Evolutionary conservation across 2,888 invertebrate species (phyloP), one percentile per base, ranked within the genome.

Genomic region (Rutpela maculata): DNA sequence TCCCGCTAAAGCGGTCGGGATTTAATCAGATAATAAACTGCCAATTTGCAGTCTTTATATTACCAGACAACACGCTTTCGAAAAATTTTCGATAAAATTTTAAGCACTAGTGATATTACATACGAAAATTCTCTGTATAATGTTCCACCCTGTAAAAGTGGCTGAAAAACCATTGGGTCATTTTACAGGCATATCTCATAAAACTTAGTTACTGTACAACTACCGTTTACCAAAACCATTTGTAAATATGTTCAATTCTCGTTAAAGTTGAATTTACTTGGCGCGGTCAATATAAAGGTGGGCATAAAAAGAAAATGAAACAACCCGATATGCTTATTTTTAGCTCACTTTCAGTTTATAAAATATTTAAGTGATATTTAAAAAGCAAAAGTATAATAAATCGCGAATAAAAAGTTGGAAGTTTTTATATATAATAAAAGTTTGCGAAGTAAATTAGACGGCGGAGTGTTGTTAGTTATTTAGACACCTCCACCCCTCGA

Each of bases 351-450:
- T 81, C 77, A 77, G 74, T 77, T 70, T 70, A 74, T 77, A 74
- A 72, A 77, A 77, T 77, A 77, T 77, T 77, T 77, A 74, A 77
- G 69, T 66, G 77, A 69, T 74, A 77, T 78, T 79, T 75, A 77
- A 75, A 72, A 80, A 79, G 80, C 69, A 80, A 79, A 80, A 82
- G 81, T 81, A 72, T 72, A 82, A 82, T 82, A 82, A 82, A 82
- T 82, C 81, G 82, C 81, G 78, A 80, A 80, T 81, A 77, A 83
- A 85, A 83, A 83, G 78, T 82, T 80, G 80, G 81, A 83, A 83
- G 83, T 85, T 85, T 86, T 86, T 85, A 85, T 84, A 86, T 85
- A 86, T 85, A 86, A 84, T 84, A 85, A 86, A 85, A 86, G 82
- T 86, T 86, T 83, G 84, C 83, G 79, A 84, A 86, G 84, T 85